Evolutionary conservation across 1,140 invertebrate genomes (phyloP).

Genomic region (Bactericera cockerelli): DNA sequence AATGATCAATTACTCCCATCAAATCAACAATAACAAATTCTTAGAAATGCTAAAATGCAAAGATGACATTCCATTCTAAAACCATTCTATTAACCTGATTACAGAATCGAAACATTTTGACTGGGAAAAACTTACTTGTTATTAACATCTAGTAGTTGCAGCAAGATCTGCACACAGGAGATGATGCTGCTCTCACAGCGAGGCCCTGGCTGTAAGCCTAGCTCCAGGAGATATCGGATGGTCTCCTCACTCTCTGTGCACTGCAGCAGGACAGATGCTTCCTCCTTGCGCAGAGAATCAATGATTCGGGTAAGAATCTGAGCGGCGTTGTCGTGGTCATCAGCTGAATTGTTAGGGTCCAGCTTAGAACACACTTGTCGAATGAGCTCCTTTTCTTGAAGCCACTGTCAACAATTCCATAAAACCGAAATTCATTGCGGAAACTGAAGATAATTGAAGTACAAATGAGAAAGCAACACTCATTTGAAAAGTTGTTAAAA

Average conservation of each 20-base stretch:
- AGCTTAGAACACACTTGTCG: slow-evolving; percentile 66
- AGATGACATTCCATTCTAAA: too few relatives aligned
- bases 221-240: neutral
- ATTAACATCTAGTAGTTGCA: neutral
- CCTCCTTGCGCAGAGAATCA: neutral
- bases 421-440: too few relatives aligned
- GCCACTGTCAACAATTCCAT: slow-evolving; percentile 65
- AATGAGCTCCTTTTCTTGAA: slow-evolving; percentile 71
- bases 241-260: neutral
- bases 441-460: too few relatives aligned
- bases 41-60: too few relatives aligned
- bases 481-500: too few relatives aligned
- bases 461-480: too few relatives aligned
- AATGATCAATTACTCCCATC: too few relatives aligned
- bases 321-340: slow-evolving; percentile 63
- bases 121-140: neutral
- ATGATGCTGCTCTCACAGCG: neutral
- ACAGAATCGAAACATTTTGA: too few relatives aligned
- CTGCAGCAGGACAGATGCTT: neutral
- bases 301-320: slow-evolving; percentile 41
- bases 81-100: too few relatives aligned
- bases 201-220: neutral
- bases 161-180: neutral
- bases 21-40: too few relatives aligned
- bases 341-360: slow-evolving; percentile 51